Evolutionary conservation across 2,888 invertebrate species (phyloP), one percentile per base, ranked within the genome.

Genomic region (Drosophila macrospina): DNA sequence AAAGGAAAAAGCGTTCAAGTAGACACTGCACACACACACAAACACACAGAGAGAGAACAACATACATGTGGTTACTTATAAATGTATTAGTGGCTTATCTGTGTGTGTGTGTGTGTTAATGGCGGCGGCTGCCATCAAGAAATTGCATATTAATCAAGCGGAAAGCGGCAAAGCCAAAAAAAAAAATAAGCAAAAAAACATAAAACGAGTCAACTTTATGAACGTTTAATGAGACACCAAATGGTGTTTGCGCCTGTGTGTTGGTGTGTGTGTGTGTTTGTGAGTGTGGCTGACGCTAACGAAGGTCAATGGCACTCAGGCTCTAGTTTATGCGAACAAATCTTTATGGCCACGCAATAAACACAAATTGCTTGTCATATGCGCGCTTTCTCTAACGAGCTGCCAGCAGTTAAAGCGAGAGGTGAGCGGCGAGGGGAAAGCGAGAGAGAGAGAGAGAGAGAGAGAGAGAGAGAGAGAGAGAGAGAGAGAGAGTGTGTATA

Each of bases 311-410:
- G 68, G 63, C 68, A 62, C 55, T 34, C 47, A 54, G 45, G 10
- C 66, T 60, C 39, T 57, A 41, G 59, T 67, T 70, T 61, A 64
- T 75, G 78, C 13, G 56, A 44, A 80, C 78, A 80, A 71, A 80
- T 84, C 78, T 84, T 84, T 86, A 82, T 86, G 85, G 69, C 66
- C 69, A 59, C 70, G 77, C 74, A 86, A 88, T 82, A 88, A 83
- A 87, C 88, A 88, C 83, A 83, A 83, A 83, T 83, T 77, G 86
- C 88, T 61, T 86, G 83, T 83, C 88, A 83, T 87, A 88, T 87
- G 83, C 88, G 79, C 62, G 72, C 67, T 77, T 86, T 74, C 56
- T 56, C 56, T 84, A 82, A 87, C 87, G 87, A 82, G 81, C 74
- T 69, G 52, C 16, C 34, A 39, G 52, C 39, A 26, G 15, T 20